Base-by-base conservation (phyloP, 2,888 invertebrate genomes). In the Rapana venosa region DNA sequence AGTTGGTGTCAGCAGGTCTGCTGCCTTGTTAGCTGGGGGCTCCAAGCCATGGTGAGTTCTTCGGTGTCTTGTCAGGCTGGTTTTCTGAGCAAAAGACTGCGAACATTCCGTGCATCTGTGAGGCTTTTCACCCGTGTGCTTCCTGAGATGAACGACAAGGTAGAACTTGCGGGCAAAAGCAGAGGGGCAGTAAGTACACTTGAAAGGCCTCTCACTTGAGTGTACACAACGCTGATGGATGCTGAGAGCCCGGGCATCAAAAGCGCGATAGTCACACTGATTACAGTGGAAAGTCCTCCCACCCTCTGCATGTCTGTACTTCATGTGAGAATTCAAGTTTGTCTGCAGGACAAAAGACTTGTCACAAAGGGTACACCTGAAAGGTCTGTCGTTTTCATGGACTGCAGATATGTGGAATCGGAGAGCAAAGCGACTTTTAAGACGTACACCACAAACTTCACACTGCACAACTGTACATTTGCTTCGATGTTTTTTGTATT, bases 111-210 rank as follows among this genome's bases (percentile, higher is more conserved):
- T 6, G 58, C 85, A 85, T 30, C 58, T 11, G 85, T 85, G 56
- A 20, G 85, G 85, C 85, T 58, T 85, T 30, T 85, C 85, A 20
- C 85, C 85, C 15, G 85, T 85, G 58, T 85, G 85, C 30, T 56
- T 85, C 56, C 85, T 11, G 4, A 85, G 30, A 17, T 85, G 85
- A 6, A 56, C 56, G 13, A 56, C 56, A 15, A 85, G 85, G 58
- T 85, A 85, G 17, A 56, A 56, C 85, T 85, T 85, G 58, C 85
- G 85, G n/a, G 85, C 85, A 30, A 85, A 85, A 1, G 56, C 85
- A 15, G 85, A 85, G 30, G 85, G 85, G 30, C 85, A 85, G 85
- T 56, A 30, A 8, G 85, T 85, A 58, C 85, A 85, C 8, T 85
- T 85, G 85, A 56, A 85, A 15, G 85, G 85, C 30, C 56, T 85